Conservation (phyloP, 1,140 invertebrate species). For the Acromyrmex heyeri region DNA sequence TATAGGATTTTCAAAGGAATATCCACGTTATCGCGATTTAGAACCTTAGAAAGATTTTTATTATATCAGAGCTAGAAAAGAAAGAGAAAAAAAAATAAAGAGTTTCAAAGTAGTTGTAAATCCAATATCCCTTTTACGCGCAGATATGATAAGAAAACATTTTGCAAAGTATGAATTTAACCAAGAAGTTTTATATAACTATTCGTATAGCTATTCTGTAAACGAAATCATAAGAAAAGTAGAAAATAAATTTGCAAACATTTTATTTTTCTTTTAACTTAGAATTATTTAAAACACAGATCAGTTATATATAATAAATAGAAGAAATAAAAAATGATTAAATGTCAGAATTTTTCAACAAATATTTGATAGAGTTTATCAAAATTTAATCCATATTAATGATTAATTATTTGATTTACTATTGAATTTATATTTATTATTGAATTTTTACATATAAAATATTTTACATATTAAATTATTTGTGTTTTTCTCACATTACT, state of each 20-base stretch:
- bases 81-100: not conserved
- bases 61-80: not conserved
- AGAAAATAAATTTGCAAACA: not conserved
- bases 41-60: slow-evolving; percentile 32
- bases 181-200: not conserved
- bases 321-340: not conserved
- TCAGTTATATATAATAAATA: not conserved
- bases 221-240: not conserved
- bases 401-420: not conserved
- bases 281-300: not conserved
- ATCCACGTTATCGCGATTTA: not conserved
- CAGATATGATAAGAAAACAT: slow-evolving; percentile 36
- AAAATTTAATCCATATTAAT: not conserved
- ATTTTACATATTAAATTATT: not conserved
- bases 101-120: slow-evolving; percentile 20
- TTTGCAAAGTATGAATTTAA: slow-evolving; percentile 28
- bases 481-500: not conserved
- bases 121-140: slow-evolving; percentile 41
- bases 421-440: not conserved
- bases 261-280: slow-evolving; percentile 8
- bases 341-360: not conserved
- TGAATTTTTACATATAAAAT: not conserved
- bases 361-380: not conserved
- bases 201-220: not conserved
- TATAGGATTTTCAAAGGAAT: slow-evolving; percentile 31